A percentile compares a stretch with the other conserved stretches of the same genome.
phyloP scores from a whole-genome alignment of 2,888 invertebrate genomes.

The Pardosa pseudoannulata region DNA sequence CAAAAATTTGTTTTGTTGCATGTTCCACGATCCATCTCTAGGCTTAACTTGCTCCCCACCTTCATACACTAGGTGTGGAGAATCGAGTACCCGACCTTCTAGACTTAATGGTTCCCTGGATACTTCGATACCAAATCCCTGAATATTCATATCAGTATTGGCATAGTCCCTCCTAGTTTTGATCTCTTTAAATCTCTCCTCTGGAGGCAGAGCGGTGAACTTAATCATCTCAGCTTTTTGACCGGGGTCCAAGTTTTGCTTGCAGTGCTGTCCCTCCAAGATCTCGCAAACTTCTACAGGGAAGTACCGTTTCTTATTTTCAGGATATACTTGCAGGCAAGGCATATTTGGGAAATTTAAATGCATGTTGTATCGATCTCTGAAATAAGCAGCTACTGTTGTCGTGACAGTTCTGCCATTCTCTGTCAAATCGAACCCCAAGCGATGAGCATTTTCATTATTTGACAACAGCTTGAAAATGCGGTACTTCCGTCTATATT shows the following conservation, averaged over 20 bases:
- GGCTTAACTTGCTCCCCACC: slow-evolving; percentile 49
- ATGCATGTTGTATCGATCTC: slow-evolving; percentile 11
- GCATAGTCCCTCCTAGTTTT: slow-evolving; percentile 15
- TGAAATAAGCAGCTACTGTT: slow-evolving; percentile 66
- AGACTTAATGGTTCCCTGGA: slow-evolving; percentile 51
- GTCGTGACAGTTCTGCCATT: slow-evolving; percentile 11
- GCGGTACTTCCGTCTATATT: slow-evolving; percentile 62
- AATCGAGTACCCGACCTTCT: slow-evolving; percentile 67
- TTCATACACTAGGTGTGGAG: slow-evolving; percentile 65
- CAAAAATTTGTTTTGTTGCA: slow-evolving; percentile 67
- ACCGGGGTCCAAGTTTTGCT: slow-evolving; percentile 53
- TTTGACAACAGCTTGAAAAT: slow-evolving; percentile 34
- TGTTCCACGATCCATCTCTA: slow-evolving; percentile 71
- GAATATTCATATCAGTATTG: slow-evolving; percentile 19
- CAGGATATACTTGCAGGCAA: slow-evolving; percentile 69
- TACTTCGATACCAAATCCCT: slow-evolving; percentile 70
- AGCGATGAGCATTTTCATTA: slow-evolving; percentile 32
- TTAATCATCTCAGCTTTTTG: slow-evolving; percentile 71
- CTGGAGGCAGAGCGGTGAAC: slow-evolving; percentile 58
- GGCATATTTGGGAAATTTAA: slow-evolving; percentile 66
- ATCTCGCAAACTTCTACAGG: slow-evolving; percentile 72
- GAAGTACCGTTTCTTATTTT: slow-evolving; percentile 43
- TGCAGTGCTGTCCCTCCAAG: slow-evolving; percentile 65
- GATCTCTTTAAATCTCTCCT: slow-evolving; percentile 59
- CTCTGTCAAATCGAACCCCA: slow-evolving; percentile 22